Evolutionary conservation across 2,797 vertebrate species (phyloP), one percentile per base, ranked within the genome.

Genomic region (Muscicapa comitata): DNA sequence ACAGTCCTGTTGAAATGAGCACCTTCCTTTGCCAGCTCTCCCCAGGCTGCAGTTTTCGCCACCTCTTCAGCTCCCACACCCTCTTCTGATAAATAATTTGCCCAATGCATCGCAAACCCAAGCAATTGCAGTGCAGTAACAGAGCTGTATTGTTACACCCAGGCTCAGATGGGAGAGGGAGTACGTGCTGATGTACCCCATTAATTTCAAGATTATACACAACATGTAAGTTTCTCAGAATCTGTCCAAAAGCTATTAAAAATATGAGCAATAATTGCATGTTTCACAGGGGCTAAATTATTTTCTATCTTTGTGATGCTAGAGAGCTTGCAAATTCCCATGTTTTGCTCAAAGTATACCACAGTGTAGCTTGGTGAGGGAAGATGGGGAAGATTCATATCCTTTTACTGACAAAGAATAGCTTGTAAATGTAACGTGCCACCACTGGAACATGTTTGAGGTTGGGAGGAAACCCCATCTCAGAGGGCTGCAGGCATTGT

Each of bases 281-380:
- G 1, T 20, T 90, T 87, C 21, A 20, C 19, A n/a, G 25, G 6
- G 11, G 6, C 6, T 24, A n/a, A 57, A 15, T 38, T 21, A 24
- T 42, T 50, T 50, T 40, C 50, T n/a, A 19, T 40, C 14, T 71
- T 58, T 65, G n/a, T 3, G 4, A 31, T 0, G 0, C 33, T 9
- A 13, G 33, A 78, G 24, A 77, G 50, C 33, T 66, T 59, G 43
- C 57, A 55, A 38, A 50, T 80, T 37, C 61, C 40, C 12, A 2
- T 33, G 24, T 83, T 71, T 66, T 50, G 13, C 70, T 65, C 21
- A 28, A 13, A 82, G 55, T 25, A 11, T 5, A 11, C 43, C 13
- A 7, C 0, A 47, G 35, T 6, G 57, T 20, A 33, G 63, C 24
- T 38, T 38, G 38, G 38, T 38, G 15, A 38, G 38, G 38, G 38